These are phyloP conservation scores for Scaptomyza flava DNA, from an alignment of 2,888 invertebrate genomes.

Conservation along the genomic window DNA sequence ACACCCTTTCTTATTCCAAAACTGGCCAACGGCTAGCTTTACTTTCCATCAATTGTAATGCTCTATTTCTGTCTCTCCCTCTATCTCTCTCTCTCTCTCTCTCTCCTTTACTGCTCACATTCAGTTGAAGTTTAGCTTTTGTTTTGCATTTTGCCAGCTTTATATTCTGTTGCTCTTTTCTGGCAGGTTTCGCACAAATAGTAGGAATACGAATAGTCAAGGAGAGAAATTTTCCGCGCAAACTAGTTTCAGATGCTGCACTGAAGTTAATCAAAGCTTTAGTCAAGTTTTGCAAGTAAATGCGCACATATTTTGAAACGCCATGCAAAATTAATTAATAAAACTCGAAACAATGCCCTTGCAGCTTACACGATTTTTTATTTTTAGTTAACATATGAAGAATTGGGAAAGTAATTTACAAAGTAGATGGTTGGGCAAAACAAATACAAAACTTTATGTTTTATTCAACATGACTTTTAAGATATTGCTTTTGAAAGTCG, in stretches of 20 bases:
- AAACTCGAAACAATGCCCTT: constrained; percentile 2
- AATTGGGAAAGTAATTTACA: neutral
- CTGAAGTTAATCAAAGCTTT: constrained; percentile 50
- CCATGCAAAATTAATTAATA: constrained; percentile 40
- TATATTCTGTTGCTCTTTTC: constrained; percentile 36
- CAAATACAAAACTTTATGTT: too few species aligned
- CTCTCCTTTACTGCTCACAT: constrained; percentile 6
- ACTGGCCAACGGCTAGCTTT: constrained; percentile 22
- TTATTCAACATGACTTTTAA: too few species aligned
- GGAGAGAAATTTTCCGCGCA: neutral
- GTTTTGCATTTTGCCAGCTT: constrained; percentile 53
- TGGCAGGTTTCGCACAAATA: neutral
- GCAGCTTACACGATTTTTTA: constrained; percentile 9
- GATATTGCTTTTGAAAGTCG: too few species aligned
- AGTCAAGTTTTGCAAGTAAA: constrained; percentile 35
- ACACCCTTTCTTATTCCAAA: too few species aligned
- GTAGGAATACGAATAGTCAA: neutral
- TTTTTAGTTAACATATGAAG: neutral
- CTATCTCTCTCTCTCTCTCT: neutral
- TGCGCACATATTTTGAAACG: constrained; percentile 11
- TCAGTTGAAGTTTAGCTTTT: constrained; percentile 48
- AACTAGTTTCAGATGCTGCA: constrained; percentile 32
- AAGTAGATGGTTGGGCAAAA: neutral
- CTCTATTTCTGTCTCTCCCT: neutral
- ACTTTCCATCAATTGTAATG: constrained; percentile 46